Base-by-base conservation (phyloP, 2,113 vertebrate genomes). In the Diphyllodes magnificus region DNA sequence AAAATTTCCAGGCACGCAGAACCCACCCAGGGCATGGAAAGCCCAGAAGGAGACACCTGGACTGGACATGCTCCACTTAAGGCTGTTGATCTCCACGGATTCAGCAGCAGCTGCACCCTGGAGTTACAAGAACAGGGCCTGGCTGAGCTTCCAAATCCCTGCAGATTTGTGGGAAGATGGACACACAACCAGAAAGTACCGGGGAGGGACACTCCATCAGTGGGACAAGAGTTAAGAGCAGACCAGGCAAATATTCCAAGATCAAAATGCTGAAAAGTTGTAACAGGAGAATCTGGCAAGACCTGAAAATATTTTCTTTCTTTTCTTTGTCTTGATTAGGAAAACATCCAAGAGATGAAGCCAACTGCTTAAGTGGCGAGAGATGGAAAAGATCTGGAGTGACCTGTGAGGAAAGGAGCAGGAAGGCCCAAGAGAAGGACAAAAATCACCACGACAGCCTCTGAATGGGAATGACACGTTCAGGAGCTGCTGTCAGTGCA, bases 111-210 rank as follows among this genome's bases (percentile, higher is more conserved):
- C 53, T 54, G 9, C 8, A 23, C 16, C 33, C 25, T 1, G 1
- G 15, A 68, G 17, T 7, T 5, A 4, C 50, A 51, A 5, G 28
- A 18, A 47, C 13, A 70, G 44, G 24, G 15, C 19, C 13, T 30
- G 50, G 68, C 27, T 35, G n/a, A 35, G 84, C 35, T 71, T n/a
- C n/a, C 39, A 18, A 13, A 21, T 2, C 47, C 59, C 73, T 51
- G 69, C 27, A 50, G 27, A 3, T 1, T 0, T 1, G 10, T 12
- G 61, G 2, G 20, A 39, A 14, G 28, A 53, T 3, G 1, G 2
- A 72, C 6, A n/a, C 5, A 39, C 8, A 37, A 2, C 0, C 45
- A 72, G 24, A 13, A 28, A 77, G 24, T 11, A 5, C 10, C 6
- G 15, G 33, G 30, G 39, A 93, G 3, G 28, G 23, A 35, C 24